Base-by-base conservation (phyloP, 2,797 vertebrate genomes). In the Anniella stebbinsi region DNA sequence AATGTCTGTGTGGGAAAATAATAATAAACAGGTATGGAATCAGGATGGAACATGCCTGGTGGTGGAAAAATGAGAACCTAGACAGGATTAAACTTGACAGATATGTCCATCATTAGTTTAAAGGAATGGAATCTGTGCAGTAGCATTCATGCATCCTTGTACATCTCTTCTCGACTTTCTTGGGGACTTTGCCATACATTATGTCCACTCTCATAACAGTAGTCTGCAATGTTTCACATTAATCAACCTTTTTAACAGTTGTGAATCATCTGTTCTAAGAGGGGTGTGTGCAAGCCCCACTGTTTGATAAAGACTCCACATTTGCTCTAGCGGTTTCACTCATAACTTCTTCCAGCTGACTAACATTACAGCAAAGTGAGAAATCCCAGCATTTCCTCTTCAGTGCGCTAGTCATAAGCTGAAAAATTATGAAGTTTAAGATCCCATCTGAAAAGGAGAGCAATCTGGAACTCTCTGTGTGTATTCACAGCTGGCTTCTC, bases 341-440 rank as follows among this genome's bases (percentile, higher is more conserved):
- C 80, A 60, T 90, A 67, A 70, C 25, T 87, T 60, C 36, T 60
- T 76, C 85, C 38, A 88, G 88, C 80, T 69, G 86, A 93, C 84
- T 87, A 90, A 94, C 93, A 93, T 85, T 91, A 90, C 84, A 88
- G 85, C 77, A 69, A 92, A 91, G 90, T 90, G 89, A 86, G 90
- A 83, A 66, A 92, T 45, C 82, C 77, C 73, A 83, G 57, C 30
- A 45, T 57, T 77, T 80, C 67, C 33, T 87, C 69, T 86, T 88
- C 12, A 45, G 69, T 70, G 84, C 30, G 33, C 45, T 77, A 17
- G 48, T 48, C 51, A 54, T 66, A 80, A 80, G 5, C 23, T 13
- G 67, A 11, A 63, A 89, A 87, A 33, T 45, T 57, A 41, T 51
- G 30, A 85, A 48, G 69, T 75, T 76, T 60, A 86, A 86, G 75